phyloP scores from a whole-genome alignment of 2,888 invertebrate species.

The Drosophila paracracens region DNA sequence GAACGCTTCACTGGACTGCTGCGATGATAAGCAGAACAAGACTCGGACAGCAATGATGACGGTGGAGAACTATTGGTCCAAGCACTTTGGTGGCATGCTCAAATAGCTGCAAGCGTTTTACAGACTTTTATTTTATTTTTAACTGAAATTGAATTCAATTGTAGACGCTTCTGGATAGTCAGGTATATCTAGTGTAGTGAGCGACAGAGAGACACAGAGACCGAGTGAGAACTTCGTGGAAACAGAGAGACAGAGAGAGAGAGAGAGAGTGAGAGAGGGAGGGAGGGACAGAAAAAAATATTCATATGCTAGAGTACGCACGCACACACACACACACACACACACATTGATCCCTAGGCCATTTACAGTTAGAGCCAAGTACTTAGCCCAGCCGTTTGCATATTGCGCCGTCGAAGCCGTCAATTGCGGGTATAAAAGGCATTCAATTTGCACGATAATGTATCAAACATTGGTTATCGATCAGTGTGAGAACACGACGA shows the following conservation, averaged over 20 bases:
- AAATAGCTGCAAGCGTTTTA: slow-evolving; percentile 72
- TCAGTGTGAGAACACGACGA: slow-evolving; percentile 60
- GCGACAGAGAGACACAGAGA: not conserved
- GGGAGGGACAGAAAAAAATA: not conserved
- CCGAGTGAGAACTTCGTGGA: too few species aligned
- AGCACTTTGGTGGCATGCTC: slow-evolving; percentile 16
- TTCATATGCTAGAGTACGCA: not conserved
- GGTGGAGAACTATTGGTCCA: slow-evolving; percentile 52
- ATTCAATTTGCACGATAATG: slow-evolving; percentile 47
- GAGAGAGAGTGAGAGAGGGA: not conserved
- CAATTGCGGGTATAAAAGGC: slow-evolving; percentile 75
- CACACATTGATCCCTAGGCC: slow-evolving; percentile 27
- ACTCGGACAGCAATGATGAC: slow-evolving; percentile 47
- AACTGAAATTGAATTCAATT: slow-evolving; percentile 62
- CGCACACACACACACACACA: not conserved
- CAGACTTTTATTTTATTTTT: slow-evolving; percentile 8
- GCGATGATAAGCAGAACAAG: slow-evolving; percentile 69
- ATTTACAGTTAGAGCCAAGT: slow-evolving; percentile 57
- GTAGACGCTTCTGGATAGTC: slow-evolving; percentile 30
- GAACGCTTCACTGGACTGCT: slow-evolving; percentile 39
- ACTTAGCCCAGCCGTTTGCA: slow-evolving; percentile 3
- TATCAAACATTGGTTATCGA: slow-evolving; percentile 80
- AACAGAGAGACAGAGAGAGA: not conserved
- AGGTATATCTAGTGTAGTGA: slow-evolving; percentile 1
- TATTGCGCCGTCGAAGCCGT: not conserved